Base-by-base conservation (phyloP, 2,113 vertebrate species). In the Trematocara macrostoma region DNA sequence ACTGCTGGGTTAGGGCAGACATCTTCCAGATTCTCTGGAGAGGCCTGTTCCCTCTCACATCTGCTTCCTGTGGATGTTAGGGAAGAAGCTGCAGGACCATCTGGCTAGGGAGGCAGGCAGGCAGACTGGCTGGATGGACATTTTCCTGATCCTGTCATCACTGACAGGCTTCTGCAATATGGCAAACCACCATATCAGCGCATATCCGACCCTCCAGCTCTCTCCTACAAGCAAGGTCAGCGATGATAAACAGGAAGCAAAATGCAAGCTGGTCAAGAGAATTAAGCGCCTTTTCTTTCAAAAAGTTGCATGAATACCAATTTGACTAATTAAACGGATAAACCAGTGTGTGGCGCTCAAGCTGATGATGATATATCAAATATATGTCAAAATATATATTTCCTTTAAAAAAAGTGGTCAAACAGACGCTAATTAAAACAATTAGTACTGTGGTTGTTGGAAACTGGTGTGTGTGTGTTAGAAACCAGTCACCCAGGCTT, bases 131-230 rank as follows among this genome's bases (percentile, higher is more conserved):
- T 83, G 84, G 89, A 84, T 12, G 79, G 87, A 86, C 78, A 42
- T 83, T 88, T 90, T 79, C 89, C 87, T 91, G 90, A 93, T 91
- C 78, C 86, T 84, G 89, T 26, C 89, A 34, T 89, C 88, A 84
- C 86, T 88, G 67, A 86, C 89, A 69, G 85, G 87, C 87, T 56
- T 93, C 35, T 53, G 92, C 95, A 95, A 93, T 95, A 95, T 95
- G 95, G 94, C 88, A 88, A 93, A 92, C 88, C 91, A 88, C 87
- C 81, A 67, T 93, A 95, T 95, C 95, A 95, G 95, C 94, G 80
- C 92, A 84, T 90, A 88, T 93, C 88, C 92, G 83, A 96, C 95
- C 95, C 94, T 83, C 84, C 89, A 92, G 90, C 85, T 69, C 79
- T 91, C 78, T 81, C 81, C 88, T 82, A 18, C 79, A 61, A 90